Percentiles rank a stretch among this genome's conserved stretches.
Evolutionary conservation across 2,113 vertebrate genomes (phyloP).

Genomic region (Atractosteus spatula): DNA sequence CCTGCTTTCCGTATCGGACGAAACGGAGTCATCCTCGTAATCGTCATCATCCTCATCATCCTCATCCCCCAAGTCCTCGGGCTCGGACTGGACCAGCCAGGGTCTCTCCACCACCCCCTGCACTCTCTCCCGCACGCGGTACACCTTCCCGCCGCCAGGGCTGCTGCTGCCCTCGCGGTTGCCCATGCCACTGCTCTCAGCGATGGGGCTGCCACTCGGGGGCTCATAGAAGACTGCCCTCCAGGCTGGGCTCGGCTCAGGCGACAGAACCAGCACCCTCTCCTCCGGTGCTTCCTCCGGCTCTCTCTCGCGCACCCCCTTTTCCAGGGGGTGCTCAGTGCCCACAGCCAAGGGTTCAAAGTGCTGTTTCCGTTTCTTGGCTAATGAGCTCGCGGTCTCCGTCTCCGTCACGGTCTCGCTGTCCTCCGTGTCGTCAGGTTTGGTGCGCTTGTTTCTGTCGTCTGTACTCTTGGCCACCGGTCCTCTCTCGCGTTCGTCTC

Average conservation of each 20-base stretch:
- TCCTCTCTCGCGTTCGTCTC: neutral
- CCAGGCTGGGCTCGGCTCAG: slow-evolving; percentile 62
- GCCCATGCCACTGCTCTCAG: slow-evolving; percentile 41
- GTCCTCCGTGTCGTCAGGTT: too few relatives aligned
- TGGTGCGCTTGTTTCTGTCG: too few relatives aligned
- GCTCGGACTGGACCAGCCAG: slow-evolving; percentile 49
- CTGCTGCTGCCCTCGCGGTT: slow-evolving; percentile 52
- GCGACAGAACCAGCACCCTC: slow-evolving; percentile 52
- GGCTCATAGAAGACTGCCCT: slow-evolving; percentile 54
- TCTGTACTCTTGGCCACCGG: neutral
- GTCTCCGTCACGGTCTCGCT: too few relatives aligned
- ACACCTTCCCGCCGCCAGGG: slow-evolving; percentile 65
- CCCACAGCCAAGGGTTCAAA: too few relatives aligned
- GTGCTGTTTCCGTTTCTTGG: too few relatives aligned
- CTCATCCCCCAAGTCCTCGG: slow-evolving; percentile 36
- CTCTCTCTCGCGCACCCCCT: too few relatives aligned
- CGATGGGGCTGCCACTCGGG: slow-evolving; percentile 42
- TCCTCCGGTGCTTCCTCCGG: slow-evolving; percentile 30
- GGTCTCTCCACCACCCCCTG: slow-evolving; percentile 68
- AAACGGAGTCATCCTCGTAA: neutral
- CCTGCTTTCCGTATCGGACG: slow-evolving; percentile 41
- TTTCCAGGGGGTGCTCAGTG: too few relatives aligned
- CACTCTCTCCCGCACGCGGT: slow-evolving; percentile 54
- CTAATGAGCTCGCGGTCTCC: too few relatives aligned
- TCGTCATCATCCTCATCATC: neutral